Percentiles rank a stretch among this genome's conserved stretches.
phyloP scores from a whole-genome alignment of 2,113 vertebrate genomes.

The Petroica traversi region DNA sequence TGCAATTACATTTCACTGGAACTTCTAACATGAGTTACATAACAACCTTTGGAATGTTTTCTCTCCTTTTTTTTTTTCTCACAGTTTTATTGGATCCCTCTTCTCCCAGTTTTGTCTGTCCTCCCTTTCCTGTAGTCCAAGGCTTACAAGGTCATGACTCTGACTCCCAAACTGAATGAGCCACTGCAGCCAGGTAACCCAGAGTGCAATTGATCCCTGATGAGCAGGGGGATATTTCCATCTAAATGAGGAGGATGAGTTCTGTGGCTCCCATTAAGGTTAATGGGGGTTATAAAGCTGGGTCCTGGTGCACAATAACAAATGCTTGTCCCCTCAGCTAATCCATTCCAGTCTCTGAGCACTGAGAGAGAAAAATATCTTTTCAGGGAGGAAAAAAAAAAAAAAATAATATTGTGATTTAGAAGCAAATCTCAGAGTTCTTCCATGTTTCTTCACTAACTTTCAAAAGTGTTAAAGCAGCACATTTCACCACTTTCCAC shows the following conservation, averaged over 20 bases:
- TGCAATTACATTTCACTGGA: background rate
- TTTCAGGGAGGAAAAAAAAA: background rate
- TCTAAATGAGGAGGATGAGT: slow-evolving; percentile 7
- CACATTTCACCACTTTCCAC: slow-evolving; percentile 39
- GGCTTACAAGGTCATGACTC: background rate
- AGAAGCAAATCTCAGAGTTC: background rate
- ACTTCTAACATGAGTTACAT: background rate
- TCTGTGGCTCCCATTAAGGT: slow-evolving; percentile 8
- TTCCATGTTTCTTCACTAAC: background rate
- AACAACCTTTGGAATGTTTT: background rate
- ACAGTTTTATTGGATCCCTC: background rate
- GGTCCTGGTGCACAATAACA: background rate
- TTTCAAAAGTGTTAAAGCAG: slow-evolving; percentile 24
- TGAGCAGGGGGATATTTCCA: slow-evolving; percentile 16
- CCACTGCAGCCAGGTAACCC: background rate
- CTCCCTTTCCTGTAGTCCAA: background rate
- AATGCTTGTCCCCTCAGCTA: background rate
- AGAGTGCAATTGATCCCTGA: background rate
- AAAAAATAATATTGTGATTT: background rate
- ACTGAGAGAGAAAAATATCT: background rate
- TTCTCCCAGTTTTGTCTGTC: background rate
- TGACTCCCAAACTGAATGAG: background rate
- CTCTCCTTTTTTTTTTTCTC: background rate
- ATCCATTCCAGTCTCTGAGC: background rate
- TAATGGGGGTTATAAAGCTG: slow-evolving; percentile 1